phyloP scores from a whole-genome alignment of 2,888 invertebrate species.

The Drepana falcataria region DNA sequence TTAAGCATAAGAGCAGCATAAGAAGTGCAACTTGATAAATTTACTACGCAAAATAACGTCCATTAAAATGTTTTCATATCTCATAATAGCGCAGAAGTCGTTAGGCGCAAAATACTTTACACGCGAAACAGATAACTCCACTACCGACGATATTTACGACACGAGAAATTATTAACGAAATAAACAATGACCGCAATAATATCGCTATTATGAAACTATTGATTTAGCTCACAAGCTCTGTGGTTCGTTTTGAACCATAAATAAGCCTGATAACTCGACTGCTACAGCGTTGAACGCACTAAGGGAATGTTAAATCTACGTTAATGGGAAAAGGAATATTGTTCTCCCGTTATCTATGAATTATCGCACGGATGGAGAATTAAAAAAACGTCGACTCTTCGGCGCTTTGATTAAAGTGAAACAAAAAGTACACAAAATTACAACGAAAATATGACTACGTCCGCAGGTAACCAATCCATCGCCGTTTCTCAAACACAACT shows the following conservation, averaged over 20 bases:
- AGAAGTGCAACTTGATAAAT: no score
- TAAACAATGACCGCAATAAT: slow-evolving; percentile 23
- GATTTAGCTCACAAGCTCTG: slow-evolving; percentile 26
- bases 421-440: no score
- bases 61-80: background rate
- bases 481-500: no score
- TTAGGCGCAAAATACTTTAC: slow-evolving; percentile 2
- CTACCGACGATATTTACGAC: slow-evolving; percentile 10
- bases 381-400: no score
- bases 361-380: no score
- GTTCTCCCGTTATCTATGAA: no score
- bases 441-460: no score
- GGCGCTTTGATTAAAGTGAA: no score
- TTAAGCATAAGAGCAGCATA: no score
- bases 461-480: no score
- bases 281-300: background rate
- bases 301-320: background rate
- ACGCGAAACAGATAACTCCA: slow-evolving; percentile 4
- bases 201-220: slow-evolving; percentile 29
- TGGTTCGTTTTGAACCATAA: slow-evolving; percentile 18
- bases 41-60: no score
- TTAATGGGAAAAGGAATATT: background rate
- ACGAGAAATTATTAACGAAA: slow-evolving; percentile 15
- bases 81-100: background rate
- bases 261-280: slow-evolving; percentile 16